phyloP scores from a whole-genome alignment of 2,797 vertebrate species.

The Gallinago stenura region DNA sequence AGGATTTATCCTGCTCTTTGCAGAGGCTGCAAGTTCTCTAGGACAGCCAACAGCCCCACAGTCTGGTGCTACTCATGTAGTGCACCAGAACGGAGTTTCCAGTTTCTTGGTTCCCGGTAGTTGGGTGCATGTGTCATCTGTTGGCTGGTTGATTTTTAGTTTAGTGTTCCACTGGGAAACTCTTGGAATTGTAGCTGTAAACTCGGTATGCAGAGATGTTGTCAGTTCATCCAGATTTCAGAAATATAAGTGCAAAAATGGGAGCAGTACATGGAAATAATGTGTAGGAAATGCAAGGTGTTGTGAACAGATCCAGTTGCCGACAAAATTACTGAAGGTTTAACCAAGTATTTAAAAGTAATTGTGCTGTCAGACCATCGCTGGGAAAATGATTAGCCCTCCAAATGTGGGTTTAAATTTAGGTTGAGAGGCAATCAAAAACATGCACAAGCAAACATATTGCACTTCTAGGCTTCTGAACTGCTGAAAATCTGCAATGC shows the following conservation, averaged over 20 bases:
- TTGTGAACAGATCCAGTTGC: background rate
- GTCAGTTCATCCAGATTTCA: background rate
- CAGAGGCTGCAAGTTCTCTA: background rate
- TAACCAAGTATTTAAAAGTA: background rate
- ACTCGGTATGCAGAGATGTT: background rate
- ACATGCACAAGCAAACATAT: background rate
- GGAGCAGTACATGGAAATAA: background rate
- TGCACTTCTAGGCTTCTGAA: background rate
- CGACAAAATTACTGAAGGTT: background rate
- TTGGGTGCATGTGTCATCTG: background rate
- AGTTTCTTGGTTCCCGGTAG: background rate
- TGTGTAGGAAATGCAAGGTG: background rate
- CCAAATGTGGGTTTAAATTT: background rate
- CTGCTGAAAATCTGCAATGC: background rate
- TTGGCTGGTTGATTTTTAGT: background rate
- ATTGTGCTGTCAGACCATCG: background rate
- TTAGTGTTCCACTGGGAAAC: background rate
- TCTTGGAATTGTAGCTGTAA: background rate
- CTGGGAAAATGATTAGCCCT: background rate
- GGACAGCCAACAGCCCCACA: slow-evolving; percentile 62
- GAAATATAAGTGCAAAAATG: background rate
- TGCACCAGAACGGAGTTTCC: background rate
- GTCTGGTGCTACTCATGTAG: slow-evolving; percentile 22
- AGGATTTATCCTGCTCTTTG: background rate
- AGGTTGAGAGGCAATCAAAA: background rate